These are phyloP conservation scores for Mormyrops attenuatus DNA, from an alignment of 2,797 vertebrate species.

Conservation along the genomic window DNA sequence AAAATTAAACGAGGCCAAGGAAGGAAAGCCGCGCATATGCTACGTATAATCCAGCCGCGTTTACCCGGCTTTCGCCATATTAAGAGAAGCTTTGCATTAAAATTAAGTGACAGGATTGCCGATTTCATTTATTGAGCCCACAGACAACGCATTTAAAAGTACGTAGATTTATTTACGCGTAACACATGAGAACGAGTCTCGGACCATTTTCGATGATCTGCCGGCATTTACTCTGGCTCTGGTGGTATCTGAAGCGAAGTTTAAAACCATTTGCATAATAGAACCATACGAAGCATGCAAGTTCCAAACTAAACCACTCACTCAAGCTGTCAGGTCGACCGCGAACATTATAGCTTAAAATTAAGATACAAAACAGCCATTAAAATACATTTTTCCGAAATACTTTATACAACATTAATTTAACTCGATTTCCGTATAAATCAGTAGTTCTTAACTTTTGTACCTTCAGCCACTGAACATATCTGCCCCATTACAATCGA, in stretches of 20 bases:
- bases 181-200: background rate
- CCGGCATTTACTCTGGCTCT: background rate
- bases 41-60: background rate
- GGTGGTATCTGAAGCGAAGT: background rate
- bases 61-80: background rate
- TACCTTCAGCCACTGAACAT: background rate
- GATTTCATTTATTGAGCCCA: background rate
- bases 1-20: background rate
- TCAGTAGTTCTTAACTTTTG: background rate
- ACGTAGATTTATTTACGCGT: background rate
- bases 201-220: background rate
- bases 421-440: background rate
- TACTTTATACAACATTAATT: background rate
- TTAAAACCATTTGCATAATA: background rate
- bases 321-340: background rate
- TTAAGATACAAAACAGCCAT: background rate
- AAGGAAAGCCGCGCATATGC: background rate
- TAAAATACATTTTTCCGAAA: background rate
- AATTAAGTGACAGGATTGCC: background rate
- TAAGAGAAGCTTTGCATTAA: background rate
- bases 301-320: background rate
- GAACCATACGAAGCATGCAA: background rate
- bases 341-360: background rate
- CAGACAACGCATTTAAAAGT: background rate
- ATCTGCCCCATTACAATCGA: background rate